Percentiles rank a stretch among this genome's conserved stretches.
These are phyloP conservation scores for Lates calcarifer DNA, from an alignment of 2,113 vertebrate genomes.

Conservation along the genomic window DNA sequence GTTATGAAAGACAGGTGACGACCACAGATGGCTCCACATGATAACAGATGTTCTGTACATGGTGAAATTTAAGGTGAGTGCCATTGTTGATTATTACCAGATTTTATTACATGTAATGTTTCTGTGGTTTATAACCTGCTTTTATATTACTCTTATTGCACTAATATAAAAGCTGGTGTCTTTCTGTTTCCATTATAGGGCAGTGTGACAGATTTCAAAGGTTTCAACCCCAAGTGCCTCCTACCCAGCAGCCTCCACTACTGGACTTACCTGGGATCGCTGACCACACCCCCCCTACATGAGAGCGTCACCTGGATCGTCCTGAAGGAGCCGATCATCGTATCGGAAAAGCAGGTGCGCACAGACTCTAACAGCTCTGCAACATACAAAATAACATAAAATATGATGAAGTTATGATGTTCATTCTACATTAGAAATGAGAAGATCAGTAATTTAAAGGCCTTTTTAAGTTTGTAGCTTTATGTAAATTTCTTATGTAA, in stretches of 20 bases:
- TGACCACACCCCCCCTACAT: slow-evolving; percentile 94
- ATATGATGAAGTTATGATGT: background rate
- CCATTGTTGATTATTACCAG: background rate
- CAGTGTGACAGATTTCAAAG: slow-evolving; percentile 89
- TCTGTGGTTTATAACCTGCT: background rate
- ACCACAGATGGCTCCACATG: slow-evolving; percentile 89
- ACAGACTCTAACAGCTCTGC: background rate
- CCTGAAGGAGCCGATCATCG: slow-evolving; percentile 90
- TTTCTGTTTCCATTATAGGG: slow-evolving; percentile 80
- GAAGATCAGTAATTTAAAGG: background rate
- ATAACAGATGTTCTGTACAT: slow-evolving; percentile 95
- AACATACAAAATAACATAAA: background rate
- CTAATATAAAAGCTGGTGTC: background rate
- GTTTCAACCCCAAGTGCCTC: slow-evolving; percentile 94
- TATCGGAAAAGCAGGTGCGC: slow-evolving; percentile 96
- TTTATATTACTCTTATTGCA: background rate
- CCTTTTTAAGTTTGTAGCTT: too few species aligned
- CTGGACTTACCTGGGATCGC: slow-evolving; percentile 95
- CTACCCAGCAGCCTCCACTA: slow-evolving; percentile 92
- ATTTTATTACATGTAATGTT: background rate
- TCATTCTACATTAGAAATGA: background rate
- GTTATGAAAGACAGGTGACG: slow-evolving; percentile 87
- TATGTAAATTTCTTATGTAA: too few species aligned
- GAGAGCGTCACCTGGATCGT: slow-evolving; percentile 97
- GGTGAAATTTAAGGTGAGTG: slow-evolving; percentile 94